Conservation (phyloP, 1,140 invertebrate genomes). For the Psilanteris sp. region DNA sequence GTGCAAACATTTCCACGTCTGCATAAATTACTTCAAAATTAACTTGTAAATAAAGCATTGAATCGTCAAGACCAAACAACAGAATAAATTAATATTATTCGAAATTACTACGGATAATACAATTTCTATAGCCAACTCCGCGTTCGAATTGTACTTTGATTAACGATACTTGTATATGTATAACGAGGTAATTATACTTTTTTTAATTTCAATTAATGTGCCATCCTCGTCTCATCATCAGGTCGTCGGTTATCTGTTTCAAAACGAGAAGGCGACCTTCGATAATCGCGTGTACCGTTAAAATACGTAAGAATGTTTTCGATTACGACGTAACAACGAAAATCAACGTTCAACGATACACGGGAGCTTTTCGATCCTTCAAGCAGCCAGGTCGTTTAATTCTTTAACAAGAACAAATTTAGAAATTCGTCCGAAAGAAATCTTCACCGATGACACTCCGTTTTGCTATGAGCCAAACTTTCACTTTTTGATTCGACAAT, state of each 20-base stretch:
- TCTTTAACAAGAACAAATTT: slow-evolving; percentile 1
- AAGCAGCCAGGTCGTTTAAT: not conserved
- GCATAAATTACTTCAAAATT: no score
- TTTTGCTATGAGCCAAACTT: slow-evolving; percentile 10
- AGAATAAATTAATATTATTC: no score
- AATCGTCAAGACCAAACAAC: no score
- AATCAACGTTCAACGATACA: slow-evolving; percentile 20
- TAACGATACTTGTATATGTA: no score
- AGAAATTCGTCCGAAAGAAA: slow-evolving; percentile 21
- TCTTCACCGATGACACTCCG: slow-evolving; percentile 15
- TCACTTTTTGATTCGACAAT: slow-evolving; percentile 46
- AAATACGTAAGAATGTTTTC: slow-evolving; percentile 39
- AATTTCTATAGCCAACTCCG: no score
- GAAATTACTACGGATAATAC: no score
- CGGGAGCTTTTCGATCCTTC: not conserved
- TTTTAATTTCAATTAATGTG: no score
- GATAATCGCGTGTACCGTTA: slow-evolving; percentile 43
- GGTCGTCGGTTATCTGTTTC: slow-evolving; percentile 13
- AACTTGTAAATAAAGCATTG: no score
- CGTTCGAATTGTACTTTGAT: no score
- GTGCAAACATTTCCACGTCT: no score
- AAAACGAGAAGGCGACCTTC: slow-evolving; percentile 36
- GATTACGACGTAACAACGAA: slow-evolving; percentile 29
- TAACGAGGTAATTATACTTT: slow-evolving; percentile 17
- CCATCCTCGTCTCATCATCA: slow-evolving; percentile 16